These are phyloP conservation scores for Leptopterna dolabrata DNA, from an alignment of 2,888 invertebrate species.

Conservation along the genomic window DNA sequence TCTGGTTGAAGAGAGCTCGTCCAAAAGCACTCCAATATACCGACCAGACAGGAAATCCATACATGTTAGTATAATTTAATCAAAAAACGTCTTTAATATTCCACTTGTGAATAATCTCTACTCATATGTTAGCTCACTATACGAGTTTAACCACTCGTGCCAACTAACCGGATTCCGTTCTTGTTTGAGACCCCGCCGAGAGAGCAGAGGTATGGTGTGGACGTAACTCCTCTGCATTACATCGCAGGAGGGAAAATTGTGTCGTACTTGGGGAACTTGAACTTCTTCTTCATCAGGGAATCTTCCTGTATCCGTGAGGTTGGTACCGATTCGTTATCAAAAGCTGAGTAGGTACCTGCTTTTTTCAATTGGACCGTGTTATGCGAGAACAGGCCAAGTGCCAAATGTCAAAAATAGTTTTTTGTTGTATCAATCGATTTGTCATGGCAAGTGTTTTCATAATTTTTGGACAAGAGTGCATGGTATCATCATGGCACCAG, in stretches of 20 bases:
- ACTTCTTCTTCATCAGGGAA: constrained; percentile 95
- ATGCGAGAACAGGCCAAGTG: too few species aligned
- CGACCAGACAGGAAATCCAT: constrained; percentile 64
- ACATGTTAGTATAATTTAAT: constrained; percentile 64
- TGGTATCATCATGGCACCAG: too few species aligned
- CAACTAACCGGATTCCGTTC: not conserved
- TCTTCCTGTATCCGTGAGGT: constrained; percentile 90
- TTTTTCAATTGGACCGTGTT: too few species aligned
- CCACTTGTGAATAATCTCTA: too few species aligned
- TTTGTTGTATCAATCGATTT: too few species aligned
- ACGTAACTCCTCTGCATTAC: constrained; percentile 84
- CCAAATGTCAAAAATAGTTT: too few species aligned
- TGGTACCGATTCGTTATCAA: constrained; percentile 55
- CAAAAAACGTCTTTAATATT: too few species aligned
- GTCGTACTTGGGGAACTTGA: constrained; percentile 87
- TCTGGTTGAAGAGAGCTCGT: constrained; percentile 55
- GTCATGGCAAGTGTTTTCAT: too few species aligned
- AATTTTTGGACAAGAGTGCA: too few species aligned
- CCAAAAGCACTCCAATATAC: constrained; percentile 55
- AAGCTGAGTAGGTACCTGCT: not conserved
- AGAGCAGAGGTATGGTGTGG: constrained; percentile 74
- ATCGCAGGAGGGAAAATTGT: constrained; percentile 83
- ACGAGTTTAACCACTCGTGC: too few species aligned
- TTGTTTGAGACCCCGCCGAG: constrained; percentile 66
- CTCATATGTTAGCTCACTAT: too few species aligned